Conservation (phyloP, 2,888 invertebrate genomes). For the Amblyjoppa fuscipennis region DNA sequence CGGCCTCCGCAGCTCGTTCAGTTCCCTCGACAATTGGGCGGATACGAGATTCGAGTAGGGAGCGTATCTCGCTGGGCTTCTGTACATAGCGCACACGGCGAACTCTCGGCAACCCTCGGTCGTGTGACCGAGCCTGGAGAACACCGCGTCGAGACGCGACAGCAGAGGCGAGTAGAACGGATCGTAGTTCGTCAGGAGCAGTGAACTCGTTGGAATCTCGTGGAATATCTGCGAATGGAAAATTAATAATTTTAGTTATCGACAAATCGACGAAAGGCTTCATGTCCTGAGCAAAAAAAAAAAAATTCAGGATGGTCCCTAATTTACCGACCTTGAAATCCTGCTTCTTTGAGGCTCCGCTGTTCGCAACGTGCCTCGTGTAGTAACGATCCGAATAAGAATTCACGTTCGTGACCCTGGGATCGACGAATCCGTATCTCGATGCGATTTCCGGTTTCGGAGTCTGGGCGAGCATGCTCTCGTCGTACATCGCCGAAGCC, state of each 20-base stretch:
- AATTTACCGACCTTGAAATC: slow-evolving; percentile 89
- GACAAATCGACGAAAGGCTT: neutral
- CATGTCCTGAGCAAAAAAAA: neutral
- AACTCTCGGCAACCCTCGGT: slow-evolving; percentile 92
- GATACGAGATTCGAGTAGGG: slow-evolving; percentile 96
- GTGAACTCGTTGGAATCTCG: slow-evolving; percentile 93
- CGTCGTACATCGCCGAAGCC: slow-evolving; percentile 84
- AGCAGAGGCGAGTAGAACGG: slow-evolving; percentile 95
- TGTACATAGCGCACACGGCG: slow-evolving; percentile 95
- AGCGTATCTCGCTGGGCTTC: slow-evolving; percentile 94
- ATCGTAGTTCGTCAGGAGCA: slow-evolving; percentile 94
- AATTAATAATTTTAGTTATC: neutral
- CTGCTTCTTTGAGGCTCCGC: slow-evolving; percentile 85
- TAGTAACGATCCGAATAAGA: slow-evolving; percentile 88
- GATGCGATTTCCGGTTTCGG: slow-evolving; percentile 80
- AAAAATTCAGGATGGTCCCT: neutral
- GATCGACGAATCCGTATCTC: slow-evolving; percentile 87
- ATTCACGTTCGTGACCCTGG: slow-evolving; percentile 88
- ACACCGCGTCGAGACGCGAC: slow-evolving; percentile 94
- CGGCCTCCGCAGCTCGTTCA: slow-evolving; percentile 94
- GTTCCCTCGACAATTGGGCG: slow-evolving; percentile 94
- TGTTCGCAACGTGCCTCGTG: slow-evolving; percentile 86
- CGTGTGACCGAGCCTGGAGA: slow-evolving; percentile 89
- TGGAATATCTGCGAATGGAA: slow-evolving; percentile 89
- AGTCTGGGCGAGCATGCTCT: slow-evolving; percentile 77